A percentile compares a stretch with the other conserved stretches of the same genome.
These are phyloP conservation scores for Agrochola lychnidis DNA, from an alignment of 2,888 invertebrate genomes.

Conservation along the genomic window DNA sequence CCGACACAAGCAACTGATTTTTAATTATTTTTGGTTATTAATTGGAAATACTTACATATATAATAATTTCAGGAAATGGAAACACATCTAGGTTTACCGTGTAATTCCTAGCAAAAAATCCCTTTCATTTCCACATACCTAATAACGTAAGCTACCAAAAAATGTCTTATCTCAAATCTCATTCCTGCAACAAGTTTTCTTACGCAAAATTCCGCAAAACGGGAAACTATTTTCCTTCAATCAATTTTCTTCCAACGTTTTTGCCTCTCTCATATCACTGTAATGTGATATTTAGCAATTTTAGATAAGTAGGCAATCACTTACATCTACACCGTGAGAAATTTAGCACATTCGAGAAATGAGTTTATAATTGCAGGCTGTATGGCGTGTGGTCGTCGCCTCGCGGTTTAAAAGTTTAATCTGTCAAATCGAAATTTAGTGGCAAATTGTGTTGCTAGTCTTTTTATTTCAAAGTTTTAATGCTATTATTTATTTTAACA, in stretches of 20 bases:
- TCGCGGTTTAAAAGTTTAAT: conserved; percentile 62
- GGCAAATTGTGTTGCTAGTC: conserved; percentile 49
- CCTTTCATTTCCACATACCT: not conserved
- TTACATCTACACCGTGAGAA: conserved; percentile 66
- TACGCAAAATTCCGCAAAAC: conserved; percentile 40
- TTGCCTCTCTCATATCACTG: conserved; percentile 36
- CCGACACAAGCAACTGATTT: not conserved
- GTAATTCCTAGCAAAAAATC: not conserved
- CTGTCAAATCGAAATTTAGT: conserved; percentile 62
- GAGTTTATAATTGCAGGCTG: conserved; percentile 67
- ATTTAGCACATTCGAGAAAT: conserved; percentile 61
- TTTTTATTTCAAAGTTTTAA: not conserved
- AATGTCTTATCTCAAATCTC: not conserved
- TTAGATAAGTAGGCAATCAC: conserved; percentile 46
- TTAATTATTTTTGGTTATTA: not conserved
- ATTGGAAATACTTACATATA: not conserved
- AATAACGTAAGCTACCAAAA: conserved; percentile 4
- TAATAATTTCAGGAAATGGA: not conserved
- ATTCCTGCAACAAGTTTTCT: conserved; percentile 18
- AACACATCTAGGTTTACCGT: not conserved
- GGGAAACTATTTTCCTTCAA: conserved; percentile 57
- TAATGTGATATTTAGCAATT: conserved; percentile 59
- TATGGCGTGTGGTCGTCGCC: conserved; percentile 37
- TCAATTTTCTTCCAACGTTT: conserved; percentile 54
- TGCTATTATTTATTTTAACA: not conserved